Percentiles rank a stretch among this genome's conserved stretches.
These are phyloP conservation scores for Stylophora pistillata DNA, from an alignment of 64 coral and sea anemone species.

Conservation along the genomic window DNA sequence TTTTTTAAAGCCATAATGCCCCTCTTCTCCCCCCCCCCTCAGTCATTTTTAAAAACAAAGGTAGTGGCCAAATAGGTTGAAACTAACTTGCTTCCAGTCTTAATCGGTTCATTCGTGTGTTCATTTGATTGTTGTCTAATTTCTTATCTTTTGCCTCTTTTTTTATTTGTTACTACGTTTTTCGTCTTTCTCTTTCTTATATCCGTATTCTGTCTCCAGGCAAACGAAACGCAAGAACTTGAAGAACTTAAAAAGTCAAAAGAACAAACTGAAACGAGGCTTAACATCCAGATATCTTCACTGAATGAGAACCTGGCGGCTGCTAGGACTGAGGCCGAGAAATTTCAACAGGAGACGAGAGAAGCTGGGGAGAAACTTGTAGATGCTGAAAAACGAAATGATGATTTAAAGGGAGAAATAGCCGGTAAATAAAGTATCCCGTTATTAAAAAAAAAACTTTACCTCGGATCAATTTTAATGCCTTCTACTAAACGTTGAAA, in stretches of 20 bases:
- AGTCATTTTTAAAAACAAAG: too few relatives aligned
- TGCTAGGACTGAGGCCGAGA: constrained; percentile 58
- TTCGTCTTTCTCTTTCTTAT: background rate
- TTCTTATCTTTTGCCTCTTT: too few relatives aligned
- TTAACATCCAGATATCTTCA: constrained; percentile 90
- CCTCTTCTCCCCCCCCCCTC: too few relatives aligned
- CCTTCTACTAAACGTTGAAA: too few relatives aligned
- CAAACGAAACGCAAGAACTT: constrained; percentile 73
- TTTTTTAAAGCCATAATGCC: too few relatives aligned
- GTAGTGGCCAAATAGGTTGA: too few relatives aligned
- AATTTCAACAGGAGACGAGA: constrained; percentile 56
- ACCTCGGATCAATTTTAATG: too few relatives aligned
- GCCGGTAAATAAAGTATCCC: constrained; percentile 55
- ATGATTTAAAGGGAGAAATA: constrained; percentile 70
- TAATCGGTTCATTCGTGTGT: too few relatives aligned
- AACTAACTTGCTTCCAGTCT: too few relatives aligned
- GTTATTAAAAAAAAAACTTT: too few relatives aligned
- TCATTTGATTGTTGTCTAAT: too few relatives aligned
- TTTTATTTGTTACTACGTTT: background rate
- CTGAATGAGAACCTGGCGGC: constrained; percentile 76
- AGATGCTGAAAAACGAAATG: constrained; percentile 63
- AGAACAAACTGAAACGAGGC: constrained; percentile 72
- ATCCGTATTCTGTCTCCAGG: constrained; percentile 28
- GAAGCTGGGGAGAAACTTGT: constrained; percentile 48
- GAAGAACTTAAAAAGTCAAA: constrained; percentile 71